These are phyloP conservation scores for Diplodus puntazzo DNA, from an alignment of 2,797 vertebrate species.

Conservation along the genomic window DNA sequence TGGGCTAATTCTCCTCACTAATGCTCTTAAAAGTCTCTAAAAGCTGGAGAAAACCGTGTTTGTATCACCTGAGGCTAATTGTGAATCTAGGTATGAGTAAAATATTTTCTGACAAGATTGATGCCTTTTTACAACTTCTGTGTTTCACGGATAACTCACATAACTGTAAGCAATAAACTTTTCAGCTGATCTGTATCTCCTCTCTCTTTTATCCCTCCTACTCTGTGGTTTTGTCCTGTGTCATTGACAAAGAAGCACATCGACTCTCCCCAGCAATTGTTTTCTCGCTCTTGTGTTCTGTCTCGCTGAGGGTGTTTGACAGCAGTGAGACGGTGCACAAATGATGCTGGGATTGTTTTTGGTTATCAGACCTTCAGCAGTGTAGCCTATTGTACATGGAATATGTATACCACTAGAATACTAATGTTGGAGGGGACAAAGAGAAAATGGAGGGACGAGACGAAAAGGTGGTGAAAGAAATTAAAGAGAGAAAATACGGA, in stretches of 20 bases:
- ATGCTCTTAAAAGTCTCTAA: slow-evolving; percentile 11
- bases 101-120: slow-evolving; percentile 41
- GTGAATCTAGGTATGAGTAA: slow-evolving; percentile 32
- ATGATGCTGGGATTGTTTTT: slow-evolving; percentile 65
- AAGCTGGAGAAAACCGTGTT: slow-evolving; percentile 28
- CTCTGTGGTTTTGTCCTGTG: slow-evolving; percentile 43
- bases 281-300: slow-evolving; percentile 50
- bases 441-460: slow-evolving; percentile 10
- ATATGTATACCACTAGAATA: slow-evolving; percentile 41
- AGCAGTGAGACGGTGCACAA: slow-evolving; percentile 60
- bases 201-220: slow-evolving; percentile 14
- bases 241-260: slow-evolving; percentile 60
- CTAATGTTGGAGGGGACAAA: slow-evolving; percentile 36
- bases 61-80: slow-evolving; percentile 47
- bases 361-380: slow-evolving; percentile 61
- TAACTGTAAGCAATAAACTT: slow-evolving; percentile 60
- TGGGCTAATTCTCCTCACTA: slow-evolving; percentile 11
- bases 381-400: slow-evolving; percentile 51
- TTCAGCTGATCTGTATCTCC: slow-evolving; percentile 56
- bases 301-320: slow-evolving; percentile 64
- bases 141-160: slow-evolving; percentile 33
- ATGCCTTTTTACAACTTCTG: slow-evolving; percentile 40
- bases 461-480: slow-evolving; percentile 8
- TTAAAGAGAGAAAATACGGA: slow-evolving; percentile 8
- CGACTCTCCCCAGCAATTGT: slow-evolving; percentile 57